Evolutionary conservation across 2,797 vertebrate species (phyloP).

Genomic region (Argyrosomus regius): DNA sequence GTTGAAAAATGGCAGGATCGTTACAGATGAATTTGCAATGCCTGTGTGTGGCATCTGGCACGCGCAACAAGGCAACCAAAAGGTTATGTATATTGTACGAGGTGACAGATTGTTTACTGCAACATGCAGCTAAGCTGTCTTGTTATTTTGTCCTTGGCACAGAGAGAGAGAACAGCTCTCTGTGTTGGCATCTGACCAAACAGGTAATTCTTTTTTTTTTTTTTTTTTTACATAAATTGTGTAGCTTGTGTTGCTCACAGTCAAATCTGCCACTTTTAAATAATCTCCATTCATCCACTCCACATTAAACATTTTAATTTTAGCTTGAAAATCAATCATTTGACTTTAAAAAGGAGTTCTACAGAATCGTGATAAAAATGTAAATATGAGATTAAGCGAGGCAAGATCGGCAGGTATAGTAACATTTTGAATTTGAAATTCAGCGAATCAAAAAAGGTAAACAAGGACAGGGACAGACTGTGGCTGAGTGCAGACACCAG

Average conservation of each 20-base stretch:
- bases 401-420: neutral
- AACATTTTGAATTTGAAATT: neutral
- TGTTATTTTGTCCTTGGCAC: conserved; percentile 57
- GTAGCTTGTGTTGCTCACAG: neutral
- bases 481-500: neutral
- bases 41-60: conserved; percentile 34
- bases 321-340: neutral
- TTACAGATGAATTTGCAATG: conserved; percentile 35
- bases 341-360: neutral
- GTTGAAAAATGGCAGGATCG: conserved; percentile 21
- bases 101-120: conserved; percentile 52
- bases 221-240: neutral
- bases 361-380: conserved; percentile 1
- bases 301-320: neutral
- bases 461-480: conserved; percentile 1
- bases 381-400: conserved; percentile 1
- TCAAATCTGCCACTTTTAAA: conserved; percentile 12
- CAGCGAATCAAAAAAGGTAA: conserved; percentile 6
- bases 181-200: conserved; percentile 42
- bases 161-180: conserved; percentile 32
- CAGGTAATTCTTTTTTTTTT: neutral
- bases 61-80: conserved; percentile 15
- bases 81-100: conserved; percentile 46
- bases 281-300: neutral
- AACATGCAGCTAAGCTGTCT: conserved; percentile 35